Evolutionary conservation across 2,113 vertebrate genomes (phyloP).

Genomic region (Periophthalmus modestus): DNA sequence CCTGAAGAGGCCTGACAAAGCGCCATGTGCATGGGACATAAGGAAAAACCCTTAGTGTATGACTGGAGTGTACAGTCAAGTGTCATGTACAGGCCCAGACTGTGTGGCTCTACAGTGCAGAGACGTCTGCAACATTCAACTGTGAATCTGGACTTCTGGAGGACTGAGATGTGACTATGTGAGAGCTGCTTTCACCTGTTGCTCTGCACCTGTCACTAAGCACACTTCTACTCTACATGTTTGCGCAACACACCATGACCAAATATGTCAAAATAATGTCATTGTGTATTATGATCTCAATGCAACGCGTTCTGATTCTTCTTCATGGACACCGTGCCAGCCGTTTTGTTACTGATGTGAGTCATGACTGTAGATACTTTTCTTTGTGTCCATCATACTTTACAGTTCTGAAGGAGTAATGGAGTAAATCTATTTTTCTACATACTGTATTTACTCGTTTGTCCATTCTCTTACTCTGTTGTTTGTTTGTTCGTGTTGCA

Average conservation of each 20-base stretch:
- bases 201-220: constrained; percentile 2
- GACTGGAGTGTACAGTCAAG: too few species aligned
- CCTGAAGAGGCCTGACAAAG: not conserved
- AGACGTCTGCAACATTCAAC: not conserved
- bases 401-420: constrained; percentile 37
- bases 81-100: too few species aligned
- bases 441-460: constrained; percentile 57
- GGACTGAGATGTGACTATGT: not conserved
- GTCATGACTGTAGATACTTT: constrained; percentile 1
- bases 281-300: constrained; percentile 35
- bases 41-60: constrained; percentile 41
- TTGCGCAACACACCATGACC: constrained; percentile 45
- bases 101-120: not conserved
- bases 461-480: constrained; percentile 48
- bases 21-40: constrained; percentile 15
- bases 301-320: constrained; percentile 14
- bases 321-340: constrained; percentile 22
- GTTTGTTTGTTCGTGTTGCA: constrained; percentile 37
- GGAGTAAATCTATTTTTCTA: constrained; percentile 75
- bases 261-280: constrained; percentile 45
- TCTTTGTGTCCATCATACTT: constrained; percentile 36
- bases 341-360: constrained; percentile 29
- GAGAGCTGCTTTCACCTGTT: not conserved
- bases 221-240: constrained; percentile 28
- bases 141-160: not conserved